A percentile compares a stretch with the other conserved stretches of the same genome.
phyloP scores from a whole-genome alignment of 2,888 invertebrate genomes.

The Gibbula magus region DNA sequence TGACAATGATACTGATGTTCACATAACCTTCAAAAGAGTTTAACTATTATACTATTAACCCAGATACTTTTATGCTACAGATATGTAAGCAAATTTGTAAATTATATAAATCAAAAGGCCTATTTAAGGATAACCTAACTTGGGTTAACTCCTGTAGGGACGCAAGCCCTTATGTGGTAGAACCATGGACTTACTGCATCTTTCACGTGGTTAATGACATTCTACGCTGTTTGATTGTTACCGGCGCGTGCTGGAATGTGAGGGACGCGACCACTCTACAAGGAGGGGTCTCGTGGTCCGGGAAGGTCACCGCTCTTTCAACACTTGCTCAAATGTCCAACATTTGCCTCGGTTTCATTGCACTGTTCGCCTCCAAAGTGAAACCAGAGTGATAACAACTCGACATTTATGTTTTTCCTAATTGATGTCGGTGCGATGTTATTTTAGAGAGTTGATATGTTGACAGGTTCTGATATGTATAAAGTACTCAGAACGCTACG shows the following conservation, averaged over 20 bases:
- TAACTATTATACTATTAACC: too few species aligned
- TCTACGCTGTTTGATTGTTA: neutral
- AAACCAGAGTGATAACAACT: too few species aligned
- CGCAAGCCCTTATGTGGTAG: too few species aligned
- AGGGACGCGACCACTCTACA: neutral
- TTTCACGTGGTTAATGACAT: too few species aligned
- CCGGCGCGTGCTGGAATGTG: neutral
- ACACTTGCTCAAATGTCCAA: neutral
- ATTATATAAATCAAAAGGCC: too few species aligned
- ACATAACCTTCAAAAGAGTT: too few species aligned
- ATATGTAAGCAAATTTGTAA: too few species aligned
- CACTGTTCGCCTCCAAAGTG: neutral
- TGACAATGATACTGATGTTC: too few species aligned
- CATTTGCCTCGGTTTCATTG: neutral
- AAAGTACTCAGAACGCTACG: neutral
- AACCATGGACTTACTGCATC: too few species aligned
- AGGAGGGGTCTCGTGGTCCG: neutral
- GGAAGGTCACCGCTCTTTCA: neutral
- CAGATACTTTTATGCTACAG: too few species aligned
- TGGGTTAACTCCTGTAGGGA: too few species aligned
- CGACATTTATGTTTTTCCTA: neutral
- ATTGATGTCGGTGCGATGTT: neutral
- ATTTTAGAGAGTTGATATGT: neutral
- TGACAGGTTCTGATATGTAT: neutral
- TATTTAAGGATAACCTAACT: too few species aligned